Percentiles rank a stretch among this genome's conserved stretches.
Conservation (phyloP, 2,797 vertebrate genomes). For the Dendrocincla tyrannina region DNA sequence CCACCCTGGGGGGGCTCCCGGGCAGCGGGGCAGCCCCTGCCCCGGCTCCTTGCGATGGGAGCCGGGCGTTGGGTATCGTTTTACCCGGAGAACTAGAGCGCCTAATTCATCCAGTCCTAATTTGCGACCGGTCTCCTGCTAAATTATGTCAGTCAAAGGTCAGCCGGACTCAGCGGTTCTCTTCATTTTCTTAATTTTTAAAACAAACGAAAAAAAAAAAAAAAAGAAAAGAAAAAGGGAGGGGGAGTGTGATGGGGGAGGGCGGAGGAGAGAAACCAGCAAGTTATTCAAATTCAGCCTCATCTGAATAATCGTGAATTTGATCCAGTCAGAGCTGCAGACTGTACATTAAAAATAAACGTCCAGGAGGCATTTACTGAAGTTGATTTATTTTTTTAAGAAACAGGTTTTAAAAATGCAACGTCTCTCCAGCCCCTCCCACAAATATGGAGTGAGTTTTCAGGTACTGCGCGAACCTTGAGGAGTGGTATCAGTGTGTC, state of each 20-base stretch:
- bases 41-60: slow-evolving; percentile 27
- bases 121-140: slow-evolving; percentile 57
- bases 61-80: slow-evolving; percentile 26
- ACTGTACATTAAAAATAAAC: slow-evolving; percentile 58
- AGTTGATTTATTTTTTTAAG: background rate
- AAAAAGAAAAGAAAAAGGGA: too few species aligned
- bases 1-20: background rate
- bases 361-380: slow-evolving; percentile 37
- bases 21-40: background rate
- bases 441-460: slow-evolving; percentile 18
- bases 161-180: slow-evolving; percentile 62
- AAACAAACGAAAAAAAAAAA: background rate
- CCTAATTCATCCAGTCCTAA: slow-evolving; percentile 66
- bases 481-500: background rate
- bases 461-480: slow-evolving; percentile 17
- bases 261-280: background rate
- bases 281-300: slow-evolving; percentile 41
- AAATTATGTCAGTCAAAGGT: slow-evolving; percentile 74
- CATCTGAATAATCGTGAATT: slow-evolving; percentile 62
- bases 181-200: slow-evolving; percentile 40
- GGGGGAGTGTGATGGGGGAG: background rate
- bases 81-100: slow-evolving; percentile 48
- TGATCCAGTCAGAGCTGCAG: slow-evolving; percentile 45
- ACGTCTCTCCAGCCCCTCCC: background rate
- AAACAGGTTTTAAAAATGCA: background rate